Evolutionary conservation across 2,113 vertebrate species (phyloP), one percentile per base, ranked within the genome.

Genomic region (Podilymbus podiceps): DNA sequence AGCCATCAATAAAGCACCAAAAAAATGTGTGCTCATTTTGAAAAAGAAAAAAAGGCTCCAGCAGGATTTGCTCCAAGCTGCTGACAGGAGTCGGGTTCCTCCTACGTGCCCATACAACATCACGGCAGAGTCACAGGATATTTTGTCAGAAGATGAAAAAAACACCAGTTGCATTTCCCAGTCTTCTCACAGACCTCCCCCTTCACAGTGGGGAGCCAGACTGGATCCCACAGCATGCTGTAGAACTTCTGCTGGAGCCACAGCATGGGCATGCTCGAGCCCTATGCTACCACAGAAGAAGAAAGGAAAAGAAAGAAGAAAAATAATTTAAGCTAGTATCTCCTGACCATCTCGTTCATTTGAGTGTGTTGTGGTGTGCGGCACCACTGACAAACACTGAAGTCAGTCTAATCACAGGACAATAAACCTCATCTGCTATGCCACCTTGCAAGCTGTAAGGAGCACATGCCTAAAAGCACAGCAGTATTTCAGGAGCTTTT

Each of bases 221-320:
- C 24, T 66, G 53, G 69, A 74, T 44, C 16, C 35, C 44, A 52
- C 15, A 40, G 40, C 13, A 17, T 0, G 2, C 21, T 24, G 33
- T 38, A 86, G n/a, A 75, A 42, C 23, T 89, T 42, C 60, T 74
- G 28, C 50, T 71, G 24, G 35, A 88, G n/a, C 27, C 25, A 46
- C 16, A 47, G 33, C 3, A 0, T 12, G 16, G 24, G 8, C 20
- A 42, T 8, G 4, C 28, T 49, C 11, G 7, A 71, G 7, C 24
- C 19, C 42, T 33, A 15, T 2, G 1, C 2, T 25, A 55, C 23
- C 23, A 55, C 23, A n/a, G 11, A 18, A 5, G 10, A 38, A 12
- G 33, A 8, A 9, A 49, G 31, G 24, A 42, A 63, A 59, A 30
- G 17, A 49, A 55, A 52, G 18, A 8, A 44, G 49, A 71, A 24